Evolutionary conservation across 2,113 vertebrate genomes (phyloP).

Genomic region (Bufo bufo): DNA sequence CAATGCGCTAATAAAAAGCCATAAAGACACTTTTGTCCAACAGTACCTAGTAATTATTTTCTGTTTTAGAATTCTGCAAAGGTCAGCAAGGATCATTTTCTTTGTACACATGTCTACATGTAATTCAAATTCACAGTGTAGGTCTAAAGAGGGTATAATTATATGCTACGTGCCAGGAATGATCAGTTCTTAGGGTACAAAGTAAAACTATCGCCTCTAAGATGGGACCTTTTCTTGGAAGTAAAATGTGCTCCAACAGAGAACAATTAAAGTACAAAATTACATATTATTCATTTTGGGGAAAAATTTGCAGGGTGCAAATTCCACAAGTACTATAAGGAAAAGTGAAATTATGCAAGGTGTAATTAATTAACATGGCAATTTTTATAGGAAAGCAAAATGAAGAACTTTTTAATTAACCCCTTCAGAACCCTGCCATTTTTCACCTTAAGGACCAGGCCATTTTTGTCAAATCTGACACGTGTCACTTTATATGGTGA

Average conservation of each 20-base stretch:
- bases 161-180: constrained; percentile 35
- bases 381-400: neutral
- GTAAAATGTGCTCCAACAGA: constrained; percentile 1
- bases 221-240: constrained; percentile 2
- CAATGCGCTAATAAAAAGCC: constrained; percentile 26
- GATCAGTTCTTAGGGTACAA: constrained; percentile 41
- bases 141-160: constrained; percentile 50
- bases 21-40: constrained; percentile 48
- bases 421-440: no score
- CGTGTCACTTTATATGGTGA: no score
- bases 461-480: no score
- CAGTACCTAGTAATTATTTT: constrained; percentile 52
- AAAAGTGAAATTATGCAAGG: neutral
- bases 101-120: constrained; percentile 55
- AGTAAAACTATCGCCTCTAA: constrained; percentile 10
- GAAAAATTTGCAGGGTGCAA: neutral
- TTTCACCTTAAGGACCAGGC: no score
- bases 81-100: constrained; percentile 55
- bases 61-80: constrained; percentile 45
- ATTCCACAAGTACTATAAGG: neutral
- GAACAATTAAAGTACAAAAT: constrained; percentile 26
- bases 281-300: neutral
- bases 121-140: constrained; percentile 49
- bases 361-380: neutral
- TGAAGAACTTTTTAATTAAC: neutral